Evolutionary conservation across 2,888 invertebrate genomes (phyloP).

Genomic region (Alviniconcha strummeri): DNA sequence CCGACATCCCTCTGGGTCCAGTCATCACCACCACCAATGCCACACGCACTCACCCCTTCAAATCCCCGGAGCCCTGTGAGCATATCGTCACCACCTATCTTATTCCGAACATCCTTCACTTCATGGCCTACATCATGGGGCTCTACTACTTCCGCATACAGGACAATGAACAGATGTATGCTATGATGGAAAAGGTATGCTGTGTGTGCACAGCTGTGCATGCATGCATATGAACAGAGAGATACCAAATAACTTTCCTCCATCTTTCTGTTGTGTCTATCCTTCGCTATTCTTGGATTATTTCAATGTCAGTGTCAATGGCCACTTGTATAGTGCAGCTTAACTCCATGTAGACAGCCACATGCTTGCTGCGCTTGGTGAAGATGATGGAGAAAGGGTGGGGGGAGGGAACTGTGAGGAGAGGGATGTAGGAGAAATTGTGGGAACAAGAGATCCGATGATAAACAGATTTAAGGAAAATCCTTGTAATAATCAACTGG

Average conservation of each 20-base stretch:
- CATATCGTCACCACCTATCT: conserved; percentile 72
- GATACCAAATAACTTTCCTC: too few relatives aligned
- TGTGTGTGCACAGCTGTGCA: background rate
- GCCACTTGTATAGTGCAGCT: too few relatives aligned
- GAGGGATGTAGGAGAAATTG: too few relatives aligned
- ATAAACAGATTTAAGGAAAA: too few relatives aligned
- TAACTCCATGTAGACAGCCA: too few relatives aligned
- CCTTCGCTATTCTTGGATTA: too few relatives aligned
- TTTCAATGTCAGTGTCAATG: too few relatives aligned
- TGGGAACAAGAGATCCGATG: too few relatives aligned
- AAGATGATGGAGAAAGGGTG: too few relatives aligned
- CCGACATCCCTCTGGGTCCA: background rate
- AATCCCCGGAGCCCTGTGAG: conserved; percentile 55
- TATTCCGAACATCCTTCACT: conserved; percentile 71
- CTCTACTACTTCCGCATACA: conserved; percentile 69
- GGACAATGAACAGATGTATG: conserved; percentile 73
- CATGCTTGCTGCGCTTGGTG: too few relatives aligned
- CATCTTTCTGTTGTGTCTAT: background rate
- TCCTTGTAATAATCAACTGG: too few relatives aligned
- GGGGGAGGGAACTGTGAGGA: too few relatives aligned
- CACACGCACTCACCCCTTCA: background rate
- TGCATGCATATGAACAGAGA: background rate
- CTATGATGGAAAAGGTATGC: conserved; percentile 72
- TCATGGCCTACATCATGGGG: conserved; percentile 70
- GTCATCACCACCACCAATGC: conserved; percentile 35